These are phyloP conservation scores for Phrynosoma platyrhinos DNA, from an alignment of 2,113 vertebrate species.

Conservation along the genomic window DNA sequence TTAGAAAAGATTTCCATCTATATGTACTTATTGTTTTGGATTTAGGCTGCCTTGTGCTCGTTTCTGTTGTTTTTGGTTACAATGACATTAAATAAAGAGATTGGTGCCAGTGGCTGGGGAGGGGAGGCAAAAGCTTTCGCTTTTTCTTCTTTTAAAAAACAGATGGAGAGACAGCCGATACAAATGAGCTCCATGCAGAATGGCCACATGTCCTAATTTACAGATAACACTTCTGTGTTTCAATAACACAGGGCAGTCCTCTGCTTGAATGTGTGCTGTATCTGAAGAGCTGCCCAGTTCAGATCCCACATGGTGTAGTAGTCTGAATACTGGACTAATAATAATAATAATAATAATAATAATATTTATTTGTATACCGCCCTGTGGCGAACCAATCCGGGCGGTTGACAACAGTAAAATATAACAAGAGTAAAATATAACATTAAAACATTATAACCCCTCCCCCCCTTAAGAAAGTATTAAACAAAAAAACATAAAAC, in stretches of 20 bases:
- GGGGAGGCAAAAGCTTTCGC: too few relatives aligned
- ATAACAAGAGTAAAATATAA: too few relatives aligned
- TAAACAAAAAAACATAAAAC: too few relatives aligned
- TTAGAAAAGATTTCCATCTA: slow-evolving; percentile 35
- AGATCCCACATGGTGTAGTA: too few relatives aligned
- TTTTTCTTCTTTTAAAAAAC: too few relatives aligned
- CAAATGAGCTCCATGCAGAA: not conserved
- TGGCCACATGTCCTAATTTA: not conserved
- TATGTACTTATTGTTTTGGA: slow-evolving; percentile 11
- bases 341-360: too few relatives aligned
- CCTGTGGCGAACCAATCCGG: too few relatives aligned
- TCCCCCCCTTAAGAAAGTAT: too few relatives aligned
- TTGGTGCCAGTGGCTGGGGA: not conserved
- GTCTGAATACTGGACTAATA: too few relatives aligned
- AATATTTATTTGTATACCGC: too few relatives aligned
- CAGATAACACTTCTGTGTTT: not conserved
- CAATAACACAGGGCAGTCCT: not conserved
- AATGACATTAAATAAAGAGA: slow-evolving; percentile 10
- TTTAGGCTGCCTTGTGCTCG: slow-evolving; percentile 10
- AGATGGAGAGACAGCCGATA: not conserved
- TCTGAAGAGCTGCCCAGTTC: not conserved
- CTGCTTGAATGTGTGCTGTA: not conserved
- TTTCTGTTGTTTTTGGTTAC: slow-evolving; percentile 35
- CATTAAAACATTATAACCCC: too few relatives aligned
- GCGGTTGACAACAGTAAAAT: too few relatives aligned